These are phyloP conservation scores for Scatophagus argus DNA, from an alignment of 2,113 vertebrate genomes.

Conservation along the genomic window DNA sequence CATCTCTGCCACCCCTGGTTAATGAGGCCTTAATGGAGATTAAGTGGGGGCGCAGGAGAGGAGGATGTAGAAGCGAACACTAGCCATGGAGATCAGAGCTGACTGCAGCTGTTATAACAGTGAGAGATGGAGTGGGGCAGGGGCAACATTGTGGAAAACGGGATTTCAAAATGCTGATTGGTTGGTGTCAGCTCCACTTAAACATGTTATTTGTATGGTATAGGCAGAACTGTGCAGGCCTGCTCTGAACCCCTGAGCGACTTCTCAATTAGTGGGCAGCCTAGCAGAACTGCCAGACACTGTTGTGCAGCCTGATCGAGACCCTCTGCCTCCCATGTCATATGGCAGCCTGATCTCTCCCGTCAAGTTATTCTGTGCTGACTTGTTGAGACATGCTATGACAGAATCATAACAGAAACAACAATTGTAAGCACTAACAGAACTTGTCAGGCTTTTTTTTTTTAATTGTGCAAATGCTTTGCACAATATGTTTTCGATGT, in stretches of 20 bases:
- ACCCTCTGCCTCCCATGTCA: neutral
- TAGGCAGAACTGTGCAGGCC: constrained; percentile 80
- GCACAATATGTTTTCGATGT: constrained; percentile 20
- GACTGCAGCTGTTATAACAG: constrained; percentile 49
- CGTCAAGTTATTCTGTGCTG: constrained; percentile 9
- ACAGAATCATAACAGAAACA: no score
- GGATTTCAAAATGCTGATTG: constrained; percentile 89
- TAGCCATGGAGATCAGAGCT: constrained; percentile 58
- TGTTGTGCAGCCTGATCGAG: constrained; percentile 67
- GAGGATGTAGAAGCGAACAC: constrained; percentile 66
- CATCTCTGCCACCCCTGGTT: constrained; percentile 81
- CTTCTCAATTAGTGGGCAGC: constrained; percentile 92
- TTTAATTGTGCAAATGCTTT: neutral
- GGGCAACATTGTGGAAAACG: constrained; percentile 85
- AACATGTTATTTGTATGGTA: constrained; percentile 86
- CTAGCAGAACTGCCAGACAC: constrained; percentile 87
- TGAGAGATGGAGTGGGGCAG: constrained; percentile 40
- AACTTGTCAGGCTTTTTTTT: constrained; percentile 10
- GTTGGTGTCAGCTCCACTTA: constrained; percentile 88
- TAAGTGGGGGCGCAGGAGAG: constrained; percentile 83
- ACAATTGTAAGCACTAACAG: constrained; percentile 7
- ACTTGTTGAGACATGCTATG: neutral
- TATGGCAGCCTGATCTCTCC: constrained; percentile 11
- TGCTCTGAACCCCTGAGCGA: constrained; percentile 86
- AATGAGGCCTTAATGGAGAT: constrained; percentile 87